Base-by-base conservation (phyloP, 2,888 invertebrate species). In the Temnothorax ravouxi region DNA sequence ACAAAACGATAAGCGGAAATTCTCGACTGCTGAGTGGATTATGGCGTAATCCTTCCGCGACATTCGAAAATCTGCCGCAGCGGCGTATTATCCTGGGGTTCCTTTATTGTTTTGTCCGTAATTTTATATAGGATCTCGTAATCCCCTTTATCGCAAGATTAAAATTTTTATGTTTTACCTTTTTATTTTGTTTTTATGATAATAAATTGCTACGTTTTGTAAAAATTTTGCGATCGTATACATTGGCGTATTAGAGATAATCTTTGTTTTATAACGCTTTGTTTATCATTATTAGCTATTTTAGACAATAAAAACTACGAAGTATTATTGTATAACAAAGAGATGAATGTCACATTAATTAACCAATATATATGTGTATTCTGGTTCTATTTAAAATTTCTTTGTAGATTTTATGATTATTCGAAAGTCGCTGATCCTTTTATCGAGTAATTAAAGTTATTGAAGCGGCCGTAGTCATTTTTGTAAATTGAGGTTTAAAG, bases 61-160 rank as follows among this genome's bases (percentile, higher is more conserved):
- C 77, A 67, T 56, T 77, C 54, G 77, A 77, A 67, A 77, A 77
- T 77, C 67, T 77, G 67, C 67, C 67, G 67, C 77, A 64, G 29
- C 77, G 41, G 54, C 25, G n/a, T 67, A 77, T 77, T 66, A 66
- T 66, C 5, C 29, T 18, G 34, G 34, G 9, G 41, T 54, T 18
- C 44, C n/a, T 67, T 67, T 67, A 67, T 44, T 44, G 41, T 77
- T 77, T 29, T 44, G 13, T 67, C 34, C 56, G 56, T 67, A 54
- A 77, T 77, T 77, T 67, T 67, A 77, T 77, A 54, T 54, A 67
- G 41, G n/a, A 54, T n/a, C 44, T 29, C 54, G 44, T 77, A 77
- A 77, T 67, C 67, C 15, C 29, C 41, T 67, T 21, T 44, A 77
- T 77, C 56, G 44, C 29, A 44, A 3, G 56, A 77, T 77, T 56